These are phyloP conservation scores for Leptoteleia sp. DNA, from an alignment of 1,140 invertebrate genomes.

Conservation along the genomic window DNA sequence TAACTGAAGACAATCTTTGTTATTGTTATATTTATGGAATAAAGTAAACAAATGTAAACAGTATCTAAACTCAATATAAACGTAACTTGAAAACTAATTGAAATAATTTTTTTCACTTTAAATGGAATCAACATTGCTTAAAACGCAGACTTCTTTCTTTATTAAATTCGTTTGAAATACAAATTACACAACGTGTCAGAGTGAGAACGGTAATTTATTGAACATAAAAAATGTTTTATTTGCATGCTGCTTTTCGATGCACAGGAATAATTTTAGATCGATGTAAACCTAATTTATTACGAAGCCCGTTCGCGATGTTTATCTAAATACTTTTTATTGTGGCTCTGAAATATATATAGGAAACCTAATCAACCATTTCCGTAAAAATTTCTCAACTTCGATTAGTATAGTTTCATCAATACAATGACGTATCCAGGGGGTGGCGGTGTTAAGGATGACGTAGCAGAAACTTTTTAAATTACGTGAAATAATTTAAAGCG, in stretches of 20 bases:
- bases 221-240: constrained; percentile 18
- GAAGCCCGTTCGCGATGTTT: constrained; percentile 43
- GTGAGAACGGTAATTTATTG: constrained; percentile 16
- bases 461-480: constrained; percentile 62
- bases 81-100: too few species aligned
- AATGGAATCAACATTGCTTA: too few species aligned
- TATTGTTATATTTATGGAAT: too few species aligned
- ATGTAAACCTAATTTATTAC: constrained; percentile 56
- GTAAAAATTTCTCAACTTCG: constrained; percentile 57
- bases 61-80: too few species aligned
- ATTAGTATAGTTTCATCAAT: constrained; percentile 57
- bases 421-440: constrained; percentile 30
- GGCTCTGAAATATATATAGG: constrained; percentile 37
- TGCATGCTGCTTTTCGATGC: constrained; percentile 4
- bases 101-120: too few species aligned
- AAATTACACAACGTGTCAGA: background rate
- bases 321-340: constrained; percentile 63
- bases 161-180: background rate
- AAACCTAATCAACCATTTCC: constrained; percentile 57
- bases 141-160: too few species aligned
- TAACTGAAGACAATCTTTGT: too few species aligned
- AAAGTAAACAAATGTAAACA: too few species aligned
- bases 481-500: constrained; percentile 45
- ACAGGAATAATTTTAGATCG: constrained; percentile 38
- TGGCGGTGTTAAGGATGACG: constrained; percentile 41